Evolutionary conservation across 2,888 invertebrate species (phyloP).

Genomic region (Dorcus parallelipipedus): DNA sequence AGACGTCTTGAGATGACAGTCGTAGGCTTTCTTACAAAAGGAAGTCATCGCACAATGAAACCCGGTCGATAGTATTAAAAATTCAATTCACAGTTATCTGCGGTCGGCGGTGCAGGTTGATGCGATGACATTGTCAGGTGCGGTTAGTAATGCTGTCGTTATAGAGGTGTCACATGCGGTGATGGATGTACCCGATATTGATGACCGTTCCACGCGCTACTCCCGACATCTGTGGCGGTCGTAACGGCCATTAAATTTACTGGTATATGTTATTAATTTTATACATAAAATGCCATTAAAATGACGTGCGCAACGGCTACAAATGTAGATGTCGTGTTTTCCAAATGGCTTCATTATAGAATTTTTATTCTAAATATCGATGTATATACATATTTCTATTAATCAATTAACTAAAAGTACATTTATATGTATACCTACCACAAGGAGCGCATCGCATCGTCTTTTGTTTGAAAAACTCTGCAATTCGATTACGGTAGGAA

Average conservation of each 20-base stretch:
- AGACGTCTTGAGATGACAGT: neutral
- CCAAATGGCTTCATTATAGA: neutral
- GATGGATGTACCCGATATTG: conserved; percentile 46
- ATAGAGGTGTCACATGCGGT: conserved; percentile 42
- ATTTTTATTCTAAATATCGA: no score
- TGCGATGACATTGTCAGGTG: conserved; percentile 45
- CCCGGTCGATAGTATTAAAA: conserved; percentile 41
- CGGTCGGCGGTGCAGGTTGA: conserved; percentile 30
- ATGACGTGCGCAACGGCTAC: neutral
- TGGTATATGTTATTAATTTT: conserved; percentile 25
- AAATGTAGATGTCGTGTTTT: neutral
- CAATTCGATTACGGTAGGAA: no score
- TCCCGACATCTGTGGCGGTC: conserved; percentile 27
- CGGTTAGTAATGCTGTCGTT: conserved; percentile 45
- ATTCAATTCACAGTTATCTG: conserved; percentile 41
- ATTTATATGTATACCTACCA: no score
- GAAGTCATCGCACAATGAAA: conserved; percentile 21
- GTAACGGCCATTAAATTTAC: conserved; percentile 26
- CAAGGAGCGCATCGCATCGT: no score
- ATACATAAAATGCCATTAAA: conserved; percentile 8
- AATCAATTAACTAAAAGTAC: no score
- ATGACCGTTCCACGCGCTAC: conserved; percentile 33
- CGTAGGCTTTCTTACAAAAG: neutral
- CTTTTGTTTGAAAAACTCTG: no score
- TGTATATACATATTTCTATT: no score